Conservation (phyloP, 2,113 vertebrate genomes). For the Petaurus breviceps region DNA sequence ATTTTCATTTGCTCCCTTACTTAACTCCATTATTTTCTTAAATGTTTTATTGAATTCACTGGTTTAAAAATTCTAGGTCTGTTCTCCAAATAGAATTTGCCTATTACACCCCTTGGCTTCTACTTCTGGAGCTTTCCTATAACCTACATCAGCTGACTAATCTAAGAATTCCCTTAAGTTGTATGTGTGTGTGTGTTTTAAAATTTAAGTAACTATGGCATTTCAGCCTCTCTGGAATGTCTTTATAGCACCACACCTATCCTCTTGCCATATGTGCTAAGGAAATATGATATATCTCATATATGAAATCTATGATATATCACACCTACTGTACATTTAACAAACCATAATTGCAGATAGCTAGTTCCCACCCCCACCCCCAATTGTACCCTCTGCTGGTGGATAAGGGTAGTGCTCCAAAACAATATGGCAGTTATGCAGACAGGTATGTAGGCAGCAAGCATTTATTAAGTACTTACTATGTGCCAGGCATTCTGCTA, state of each 20-base stretch:
- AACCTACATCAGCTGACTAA: slow-evolving; percentile 3
- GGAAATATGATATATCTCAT: neutral
- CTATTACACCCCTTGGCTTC: neutral
- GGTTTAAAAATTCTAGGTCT: neutral
- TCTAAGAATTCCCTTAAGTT: slow-evolving; percentile 4
- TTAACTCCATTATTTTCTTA: slow-evolving; percentile 31
- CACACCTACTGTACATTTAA: neutral
- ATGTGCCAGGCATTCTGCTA: neutral
- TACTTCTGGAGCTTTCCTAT: slow-evolving; percentile 25
- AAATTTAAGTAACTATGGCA: neutral
- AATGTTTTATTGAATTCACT: neutral
- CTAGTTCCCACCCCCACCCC: no score
- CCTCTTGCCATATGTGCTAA: neutral
- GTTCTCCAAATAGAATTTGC: slow-evolving; percentile 8
- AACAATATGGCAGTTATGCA: neutral
- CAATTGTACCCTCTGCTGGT: neutral
- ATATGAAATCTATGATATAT: neutral
- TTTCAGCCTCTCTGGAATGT: neutral
- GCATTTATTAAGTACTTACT: neutral
- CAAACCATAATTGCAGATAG: neutral
- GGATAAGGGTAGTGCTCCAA: neutral
- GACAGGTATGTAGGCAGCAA: neutral
- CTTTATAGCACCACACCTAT: neutral
- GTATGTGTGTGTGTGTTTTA: slow-evolving; percentile 28
- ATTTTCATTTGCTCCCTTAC: neutral